Conservation (phyloP, 2,113 vertebrate species). For the Oreochromis aureus region DNA sequence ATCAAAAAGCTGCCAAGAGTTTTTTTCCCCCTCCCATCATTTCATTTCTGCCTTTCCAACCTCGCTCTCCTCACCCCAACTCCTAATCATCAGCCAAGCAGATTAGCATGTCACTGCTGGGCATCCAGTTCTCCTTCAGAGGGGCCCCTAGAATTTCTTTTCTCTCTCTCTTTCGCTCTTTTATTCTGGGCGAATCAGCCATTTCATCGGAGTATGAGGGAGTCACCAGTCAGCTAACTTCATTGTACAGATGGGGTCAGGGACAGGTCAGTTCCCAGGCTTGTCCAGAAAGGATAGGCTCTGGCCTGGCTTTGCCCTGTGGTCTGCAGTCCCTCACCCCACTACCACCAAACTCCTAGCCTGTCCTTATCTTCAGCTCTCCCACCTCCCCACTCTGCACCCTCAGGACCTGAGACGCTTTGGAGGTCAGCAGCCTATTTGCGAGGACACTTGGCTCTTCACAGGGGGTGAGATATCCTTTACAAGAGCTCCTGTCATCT, state of each 20-base stretch:
- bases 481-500: constrained; percentile 67
- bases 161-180: not conserved
- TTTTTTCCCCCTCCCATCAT: not conserved
- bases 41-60: constrained; percentile 17
- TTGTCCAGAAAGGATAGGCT: constrained; percentile 30
- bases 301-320: constrained; percentile 32
- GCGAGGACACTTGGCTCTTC: constrained; percentile 66
- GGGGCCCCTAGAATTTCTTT: not conserved
- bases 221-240: constrained; percentile 51
- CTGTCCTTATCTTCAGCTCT: constrained; percentile 1
- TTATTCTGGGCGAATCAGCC: constrained; percentile 25
- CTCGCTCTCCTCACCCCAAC: not conserved
- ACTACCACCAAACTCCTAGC: constrained; percentile 11
- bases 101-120: constrained; percentile 45
- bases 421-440: constrained; percentile 64
- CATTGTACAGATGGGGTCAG: constrained; percentile 59
- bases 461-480: constrained; percentile 68
- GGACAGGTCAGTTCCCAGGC: constrained; percentile 60
- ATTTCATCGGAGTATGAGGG: constrained; percentile 44
- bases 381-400: not conserved
- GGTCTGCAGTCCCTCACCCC: constrained; percentile 31
- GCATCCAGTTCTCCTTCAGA: constrained; percentile 36
- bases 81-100: constrained; percentile 23
- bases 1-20: constrained; percentile 58
- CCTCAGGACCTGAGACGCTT: constrained; percentile 28